Conservation (phyloP, 2,888 invertebrate species). For the Pilophorus perplexus region DNA sequence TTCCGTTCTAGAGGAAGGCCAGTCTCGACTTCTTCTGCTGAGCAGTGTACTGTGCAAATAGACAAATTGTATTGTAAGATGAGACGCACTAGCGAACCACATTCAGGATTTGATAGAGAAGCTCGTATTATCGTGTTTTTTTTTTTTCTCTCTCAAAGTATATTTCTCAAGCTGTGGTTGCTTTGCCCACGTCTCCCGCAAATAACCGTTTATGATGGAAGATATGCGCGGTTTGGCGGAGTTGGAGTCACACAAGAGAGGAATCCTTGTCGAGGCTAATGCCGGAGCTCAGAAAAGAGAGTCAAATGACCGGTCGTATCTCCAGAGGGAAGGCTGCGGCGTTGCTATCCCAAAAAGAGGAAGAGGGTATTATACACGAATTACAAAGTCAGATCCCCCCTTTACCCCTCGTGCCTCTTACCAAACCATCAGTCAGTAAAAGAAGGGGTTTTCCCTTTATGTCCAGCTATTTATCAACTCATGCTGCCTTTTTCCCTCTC, state of each 20-base stretch:
- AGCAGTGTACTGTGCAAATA: too few relatives aligned
- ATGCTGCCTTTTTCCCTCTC: constrained; percentile 15
- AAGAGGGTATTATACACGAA: constrained; percentile 41
- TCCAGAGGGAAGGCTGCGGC: not conserved
- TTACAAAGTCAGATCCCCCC: constrained; percentile 42
- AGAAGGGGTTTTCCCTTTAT: constrained; percentile 46
- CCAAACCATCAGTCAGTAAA: constrained; percentile 3
- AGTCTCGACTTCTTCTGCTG: too few relatives aligned
- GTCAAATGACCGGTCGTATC: constrained; percentile 39
- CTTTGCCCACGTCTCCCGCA: too few relatives aligned
- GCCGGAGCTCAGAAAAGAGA: constrained; percentile 8
- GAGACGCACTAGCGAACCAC: too few relatives aligned
- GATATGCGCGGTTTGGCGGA: too few relatives aligned
- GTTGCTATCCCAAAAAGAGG: constrained; percentile 12
- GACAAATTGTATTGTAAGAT: too few relatives aligned
- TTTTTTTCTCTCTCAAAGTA: too few relatives aligned
- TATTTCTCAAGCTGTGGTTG: too few relatives aligned
- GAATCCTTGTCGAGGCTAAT: constrained; percentile 33
- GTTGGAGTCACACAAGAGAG: constrained; percentile 13
- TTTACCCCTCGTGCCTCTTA: not conserved
- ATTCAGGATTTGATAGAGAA: too few relatives aligned
- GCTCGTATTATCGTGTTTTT: too few relatives aligned
- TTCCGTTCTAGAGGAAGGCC: too few relatives aligned
- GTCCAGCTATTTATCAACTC: constrained; percentile 49
- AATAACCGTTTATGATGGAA: too few relatives aligned